A percentile compares a stretch with the other conserved stretches of the same genome.
These are phyloP conservation scores for Thereva nobilitata DNA, from an alignment of 2,888 invertebrate genomes.

Conservation along the genomic window DNA sequence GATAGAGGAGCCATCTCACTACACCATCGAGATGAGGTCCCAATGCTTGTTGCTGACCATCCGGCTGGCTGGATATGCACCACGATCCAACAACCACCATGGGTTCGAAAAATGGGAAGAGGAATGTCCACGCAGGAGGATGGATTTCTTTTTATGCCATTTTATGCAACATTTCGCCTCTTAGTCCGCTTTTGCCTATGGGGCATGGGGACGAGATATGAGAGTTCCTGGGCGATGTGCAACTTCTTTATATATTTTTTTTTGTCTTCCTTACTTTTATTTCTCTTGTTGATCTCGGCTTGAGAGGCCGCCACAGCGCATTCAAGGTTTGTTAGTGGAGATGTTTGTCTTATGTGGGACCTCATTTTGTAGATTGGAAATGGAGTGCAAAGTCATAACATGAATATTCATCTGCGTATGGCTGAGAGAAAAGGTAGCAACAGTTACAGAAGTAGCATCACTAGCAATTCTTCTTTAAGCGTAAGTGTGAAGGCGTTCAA, in stretches of 20 bases:
- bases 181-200: slow-evolving; percentile 16
- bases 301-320: too few species aligned
- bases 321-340: slow-evolving; percentile 18
- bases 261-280: background rate
- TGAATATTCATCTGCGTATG: slow-evolving; percentile 25
- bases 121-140: slow-evolving; percentile 28
- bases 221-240: slow-evolving; percentile 31
- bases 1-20: slow-evolving; percentile 24
- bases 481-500: too few species aligned
- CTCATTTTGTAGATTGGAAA: slow-evolving; percentile 32
- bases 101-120: background rate
- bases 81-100: too few species aligned
- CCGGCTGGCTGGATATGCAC: too few species aligned
- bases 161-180: slow-evolving; percentile 29
- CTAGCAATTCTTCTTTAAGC: too few species aligned
- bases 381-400: slow-evolving; percentile 20
- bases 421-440: background rate
- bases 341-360: slow-evolving; percentile 35
- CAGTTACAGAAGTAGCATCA: too few species aligned
- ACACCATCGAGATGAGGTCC: background rate
- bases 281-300: too few species aligned
- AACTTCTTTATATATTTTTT: slow-evolving; percentile 21
- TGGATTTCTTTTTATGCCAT: slow-evolving; percentile 35
- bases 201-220: slow-evolving; percentile 21
- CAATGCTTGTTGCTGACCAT: background rate